Conservation (phyloP, 2,113 vertebrate genomes). For the Limanda limanda region DNA sequence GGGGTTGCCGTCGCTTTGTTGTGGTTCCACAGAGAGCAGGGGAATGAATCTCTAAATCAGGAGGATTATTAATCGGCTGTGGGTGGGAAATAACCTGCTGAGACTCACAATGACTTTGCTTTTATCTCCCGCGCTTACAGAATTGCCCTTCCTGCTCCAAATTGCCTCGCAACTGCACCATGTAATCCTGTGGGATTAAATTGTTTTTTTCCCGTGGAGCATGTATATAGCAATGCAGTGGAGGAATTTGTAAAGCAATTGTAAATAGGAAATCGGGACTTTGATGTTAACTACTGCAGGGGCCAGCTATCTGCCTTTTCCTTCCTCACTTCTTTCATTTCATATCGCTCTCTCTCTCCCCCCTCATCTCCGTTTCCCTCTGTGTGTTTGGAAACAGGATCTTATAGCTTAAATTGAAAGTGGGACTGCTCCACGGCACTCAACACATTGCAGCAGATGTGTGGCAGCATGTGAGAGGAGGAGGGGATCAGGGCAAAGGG, state of each 20-base stretch:
- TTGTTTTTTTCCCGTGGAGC: constrained; percentile 43
- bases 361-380: constrained; percentile 5
- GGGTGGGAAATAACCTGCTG: constrained; percentile 60
- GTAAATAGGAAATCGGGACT: constrained; percentile 55
- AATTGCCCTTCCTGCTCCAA: constrained; percentile 34
- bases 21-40: constrained; percentile 36
- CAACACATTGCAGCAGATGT: constrained; percentile 78
- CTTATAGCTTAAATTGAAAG: constrained; percentile 62
- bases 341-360: neutral
- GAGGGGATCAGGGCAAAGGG: constrained; percentile 15
- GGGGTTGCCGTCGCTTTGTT: constrained; percentile 5
- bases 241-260: constrained; percentile 41
- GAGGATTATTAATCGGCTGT: constrained; percentile 53
- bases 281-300: constrained; percentile 56
- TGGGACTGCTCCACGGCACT: constrained; percentile 53
- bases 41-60: constrained; percentile 58
- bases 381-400: constrained; percentile 71
- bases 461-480: constrained; percentile 32
- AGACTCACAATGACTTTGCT: constrained; percentile 65
- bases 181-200: constrained; percentile 68
- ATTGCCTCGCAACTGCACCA: constrained; percentile 39
- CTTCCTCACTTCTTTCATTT: neutral
- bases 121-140: constrained; percentile 57
- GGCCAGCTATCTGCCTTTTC: constrained; percentile 28
- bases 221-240: constrained; percentile 37